phyloP scores from a whole-genome alignment of 2,797 vertebrate species.

The Acanthiza pusilla region DNA sequence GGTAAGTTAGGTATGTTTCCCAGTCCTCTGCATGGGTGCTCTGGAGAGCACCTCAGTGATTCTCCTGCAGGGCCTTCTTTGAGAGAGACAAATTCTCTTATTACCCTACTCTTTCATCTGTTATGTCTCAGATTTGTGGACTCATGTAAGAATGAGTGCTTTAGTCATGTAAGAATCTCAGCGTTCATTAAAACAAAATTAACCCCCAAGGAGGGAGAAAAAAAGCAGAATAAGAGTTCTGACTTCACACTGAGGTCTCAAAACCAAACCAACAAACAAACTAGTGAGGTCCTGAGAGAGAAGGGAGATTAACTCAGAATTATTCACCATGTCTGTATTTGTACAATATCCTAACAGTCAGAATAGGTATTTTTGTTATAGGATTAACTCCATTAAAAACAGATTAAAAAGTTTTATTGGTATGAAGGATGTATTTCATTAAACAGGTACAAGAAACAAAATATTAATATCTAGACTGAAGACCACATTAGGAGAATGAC shows the following conservation, averaged over 20 bases:
- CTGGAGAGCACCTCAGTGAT: not conserved
- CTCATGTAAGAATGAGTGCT: not conserved
- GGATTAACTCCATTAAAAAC: not conserved
- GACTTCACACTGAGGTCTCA: not conserved
- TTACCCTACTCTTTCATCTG: not conserved
- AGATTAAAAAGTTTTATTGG: not conserved
- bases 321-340: not conserved
- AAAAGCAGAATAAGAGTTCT: not conserved
- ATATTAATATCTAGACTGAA: not conserved
- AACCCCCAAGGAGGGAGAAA: not conserved
- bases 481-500: not conserved
- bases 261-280: not conserved
- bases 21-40: not conserved
- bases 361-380: not conserved
- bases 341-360: not conserved
- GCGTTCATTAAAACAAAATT: not conserved
- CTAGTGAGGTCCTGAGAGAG: not conserved
- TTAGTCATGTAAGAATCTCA: not conserved
- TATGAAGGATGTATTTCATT: not conserved
- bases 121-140: not conserved
- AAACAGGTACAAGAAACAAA: not conserved
- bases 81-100: not conserved
- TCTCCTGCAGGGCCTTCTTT: not conserved
- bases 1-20: not conserved
- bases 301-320: not conserved